Conservation (phyloP, 1,140 invertebrate genomes). For the Caenorhabditis tropicalis region DNA sequence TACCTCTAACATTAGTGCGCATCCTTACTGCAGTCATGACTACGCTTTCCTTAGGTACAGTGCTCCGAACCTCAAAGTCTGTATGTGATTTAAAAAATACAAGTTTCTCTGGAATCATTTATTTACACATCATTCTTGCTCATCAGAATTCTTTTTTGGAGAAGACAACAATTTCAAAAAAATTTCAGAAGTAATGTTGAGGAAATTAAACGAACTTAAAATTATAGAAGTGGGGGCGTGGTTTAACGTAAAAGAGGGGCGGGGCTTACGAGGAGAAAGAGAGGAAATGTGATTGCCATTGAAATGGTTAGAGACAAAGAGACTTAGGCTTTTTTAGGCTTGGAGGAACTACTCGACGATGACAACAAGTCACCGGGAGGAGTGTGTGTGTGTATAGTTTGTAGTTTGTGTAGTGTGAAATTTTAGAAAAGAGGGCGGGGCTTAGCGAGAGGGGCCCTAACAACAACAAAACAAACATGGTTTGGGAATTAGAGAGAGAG, state of each 20-base stretch:
- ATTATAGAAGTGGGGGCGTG: too few relatives aligned
- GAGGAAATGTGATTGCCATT: not conserved
- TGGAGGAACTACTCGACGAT: not conserved
- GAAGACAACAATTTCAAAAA: not conserved
- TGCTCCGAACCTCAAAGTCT: not conserved
- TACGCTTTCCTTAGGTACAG: too few relatives aligned
- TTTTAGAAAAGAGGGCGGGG: too few relatives aligned
- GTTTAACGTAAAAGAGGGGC: not conserved
- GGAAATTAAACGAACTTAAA: too few relatives aligned
- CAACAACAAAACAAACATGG: too few relatives aligned
- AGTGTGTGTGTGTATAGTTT: not conserved
- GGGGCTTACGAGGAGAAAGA: not conserved
- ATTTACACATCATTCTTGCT: slow-evolving; percentile 30
- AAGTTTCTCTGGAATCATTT: slow-evolving; percentile 25
- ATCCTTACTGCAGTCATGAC: too few relatives aligned
- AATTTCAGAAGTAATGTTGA: not conserved
- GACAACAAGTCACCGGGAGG: not conserved
- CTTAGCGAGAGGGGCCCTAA: too few relatives aligned
- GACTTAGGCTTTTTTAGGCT: too few relatives aligned
- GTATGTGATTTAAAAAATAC: not conserved
- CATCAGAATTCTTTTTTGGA: slow-evolving; percentile 6
- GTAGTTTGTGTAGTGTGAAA: too few relatives aligned
- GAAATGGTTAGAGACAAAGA: slow-evolving; percentile 1
- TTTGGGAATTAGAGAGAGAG: not conserved
- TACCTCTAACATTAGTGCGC: too few relatives aligned